Base-by-base conservation (phyloP, 2,113 vertebrate species). In the Gracilinanus agilis region DNA sequence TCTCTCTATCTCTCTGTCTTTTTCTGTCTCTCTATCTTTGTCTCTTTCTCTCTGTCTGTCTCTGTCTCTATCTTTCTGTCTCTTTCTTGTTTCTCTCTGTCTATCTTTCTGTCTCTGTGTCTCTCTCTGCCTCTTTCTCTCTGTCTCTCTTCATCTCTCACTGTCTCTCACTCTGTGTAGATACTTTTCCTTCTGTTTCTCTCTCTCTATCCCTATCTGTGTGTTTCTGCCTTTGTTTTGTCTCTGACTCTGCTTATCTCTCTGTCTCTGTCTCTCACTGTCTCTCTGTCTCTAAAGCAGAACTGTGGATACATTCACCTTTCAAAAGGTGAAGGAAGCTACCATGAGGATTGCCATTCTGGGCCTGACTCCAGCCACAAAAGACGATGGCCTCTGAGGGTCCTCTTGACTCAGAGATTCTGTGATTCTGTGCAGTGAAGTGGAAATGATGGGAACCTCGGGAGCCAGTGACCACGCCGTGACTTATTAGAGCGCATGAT, bases 241-340 rank as follows among this genome's bases (percentile, higher is more conserved):
- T 83, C 13, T n/a, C 67, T 83, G 5, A 21, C 34, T n/a, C 29
- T 19, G 34, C 40, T 6, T 19, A 1, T n/a, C 34, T 83, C 34
- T 83, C 1, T 40, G 2, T 61, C 27, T 61, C 25, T 29, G 2
- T 61, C 27, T 61, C 25, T 29, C 9, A 49, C 49, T 29, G 10
- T 61, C 3, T 67, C 27, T 58, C 24, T 61, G 9, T 29, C 58
- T 29, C 11, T 61, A 25, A 58, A 61, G 1, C 67, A n/a, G 34
- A 83, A 9, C 34, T 40, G 6, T 7, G n/a, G n/a, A n/a, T 40
- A n/a, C 67, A 40, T 40, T 83, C 34, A 83, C 67, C 67, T 83
- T 83, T 83, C 67, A 40, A 83, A 83, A 83, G 67, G 67, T 83
- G n/a, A 83, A 83, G n/a, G 67, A 40, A 83, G 67, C 67, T 83